Base-by-base conservation (phyloP, 2,888 invertebrate species). In the Boloria euphrosyne region DNA sequence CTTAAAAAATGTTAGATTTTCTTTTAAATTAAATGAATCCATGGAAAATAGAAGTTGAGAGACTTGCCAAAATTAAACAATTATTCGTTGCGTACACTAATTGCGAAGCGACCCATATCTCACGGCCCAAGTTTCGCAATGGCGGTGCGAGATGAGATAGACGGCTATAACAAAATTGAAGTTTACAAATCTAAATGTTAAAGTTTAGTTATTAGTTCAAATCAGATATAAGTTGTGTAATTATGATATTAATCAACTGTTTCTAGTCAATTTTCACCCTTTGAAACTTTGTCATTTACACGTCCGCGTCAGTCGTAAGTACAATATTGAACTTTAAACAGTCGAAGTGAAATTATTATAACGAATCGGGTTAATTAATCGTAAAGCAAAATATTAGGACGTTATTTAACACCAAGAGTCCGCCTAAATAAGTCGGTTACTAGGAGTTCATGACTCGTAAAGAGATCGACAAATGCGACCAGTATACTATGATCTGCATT, bases 51-150 rank as follows among this genome's bases (percentile, higher is more conserved):
- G 13, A 47, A 59, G 38, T 47, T n/a, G 27, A 17, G 14, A 13
- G 78, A 78, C 22, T 62, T 66, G 77, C 80, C 75, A 78, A 85
- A 87, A 87, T 87, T 78, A 83, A 83, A 86, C 85, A 87, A 90
- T 90, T 89, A 89, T 84, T 75, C 80, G 79, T 90, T 89, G 88
- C 89, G 85, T 80, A 78, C 74, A 80, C 80, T 87, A 89, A 89
- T 89, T 87, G 82, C 82, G 74, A 82, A 85, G 82, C 79, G 90
- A 86, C 90, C 90, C 85, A 90, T 90, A 90, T 91, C 90, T 90
- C 90, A 89, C 89, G 90, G 82, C 77, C 79, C 75, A 83, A 79
- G 83, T 90, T 87, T 87, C 86, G 89, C 83, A 89, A 89, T 84
- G 80, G 16, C 31, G 27, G 17, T 49, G 6, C 16, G 47, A 49